A percentile compares a stretch with the other conserved stretches of the same genome.
Conservation (phyloP, 2,888 invertebrate species). For the Eubasilissa splendida region DNA sequence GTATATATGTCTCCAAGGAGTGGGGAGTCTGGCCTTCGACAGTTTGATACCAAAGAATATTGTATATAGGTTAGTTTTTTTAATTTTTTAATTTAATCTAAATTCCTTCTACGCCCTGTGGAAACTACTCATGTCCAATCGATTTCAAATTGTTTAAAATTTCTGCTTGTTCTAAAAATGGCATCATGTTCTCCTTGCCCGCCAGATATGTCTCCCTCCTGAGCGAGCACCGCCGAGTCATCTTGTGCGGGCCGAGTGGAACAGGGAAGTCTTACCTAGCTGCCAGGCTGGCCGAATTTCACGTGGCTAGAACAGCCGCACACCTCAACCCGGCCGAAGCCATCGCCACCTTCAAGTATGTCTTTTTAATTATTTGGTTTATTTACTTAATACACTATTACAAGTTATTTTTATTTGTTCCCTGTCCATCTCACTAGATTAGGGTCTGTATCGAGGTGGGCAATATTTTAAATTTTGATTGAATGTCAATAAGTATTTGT, state of each 20-base stretch:
- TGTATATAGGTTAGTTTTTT: slow-evolving; percentile 82
- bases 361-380: neutral
- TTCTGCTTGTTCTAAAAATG: no score
- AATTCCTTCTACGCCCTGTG: no score
- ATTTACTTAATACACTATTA: no score
- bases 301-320: slow-evolving; percentile 85
- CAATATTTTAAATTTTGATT: no score
- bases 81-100: neutral
- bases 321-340: slow-evolving; percentile 90
- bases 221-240: slow-evolving; percentile 93
- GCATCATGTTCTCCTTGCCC: no score
- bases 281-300: slow-evolving; percentile 93
- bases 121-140: no score
- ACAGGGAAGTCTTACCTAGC: slow-evolving; percentile 98
- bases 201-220: slow-evolving; percentile 86
- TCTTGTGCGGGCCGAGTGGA: slow-evolving; percentile 96
- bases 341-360: slow-evolving; percentile 93
- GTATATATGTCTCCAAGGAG: slow-evolving; percentile 91
- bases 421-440: no score
- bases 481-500: no score
- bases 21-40: slow-evolving; percentile 92
- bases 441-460: no score
- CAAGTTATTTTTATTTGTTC: no score
- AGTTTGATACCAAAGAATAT: slow-evolving; percentile 97
- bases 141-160: no score